These are phyloP conservation scores for Heliocidaris tuberculata DNA, from an alignment of 35 echinoderm and acorn worm genomes.

Conservation along the genomic window DNA sequence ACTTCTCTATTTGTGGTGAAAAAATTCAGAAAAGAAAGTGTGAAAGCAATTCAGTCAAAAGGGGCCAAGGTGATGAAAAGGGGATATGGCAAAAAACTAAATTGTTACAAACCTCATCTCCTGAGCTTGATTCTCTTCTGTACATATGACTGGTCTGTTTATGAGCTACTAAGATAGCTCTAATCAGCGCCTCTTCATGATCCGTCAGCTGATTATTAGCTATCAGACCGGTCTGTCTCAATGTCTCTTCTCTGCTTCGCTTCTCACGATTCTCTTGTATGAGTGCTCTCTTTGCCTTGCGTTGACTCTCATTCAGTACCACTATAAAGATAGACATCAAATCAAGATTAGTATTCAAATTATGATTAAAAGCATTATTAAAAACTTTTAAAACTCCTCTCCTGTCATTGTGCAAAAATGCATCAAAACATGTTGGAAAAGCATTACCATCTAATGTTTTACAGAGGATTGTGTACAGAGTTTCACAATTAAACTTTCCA, in stretches of 20 bases:
- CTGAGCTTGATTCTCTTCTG: conserved; percentile 53
- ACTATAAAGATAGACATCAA: conserved; percentile 55
- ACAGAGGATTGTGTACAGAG: no score
- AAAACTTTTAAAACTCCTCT: no score
- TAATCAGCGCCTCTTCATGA: conserved; percentile 75
- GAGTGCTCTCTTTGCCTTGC: conserved; percentile 82
- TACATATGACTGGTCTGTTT: conserved; percentile 77
- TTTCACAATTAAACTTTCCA: no score
- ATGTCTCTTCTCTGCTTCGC: conserved; percentile 67
- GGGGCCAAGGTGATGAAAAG: no score
- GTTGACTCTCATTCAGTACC: conserved; percentile 91
- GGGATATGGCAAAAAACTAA: no score
- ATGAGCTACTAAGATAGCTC: conserved; percentile 77
- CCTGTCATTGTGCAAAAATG: no score
- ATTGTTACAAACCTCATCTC: conserved; percentile 57
- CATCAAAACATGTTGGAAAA: no score
- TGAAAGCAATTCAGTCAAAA: no score
- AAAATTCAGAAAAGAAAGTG: no score
- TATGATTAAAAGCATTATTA: neutral
- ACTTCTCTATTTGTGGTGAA: no score
- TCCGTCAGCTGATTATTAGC: conserved; percentile 58
- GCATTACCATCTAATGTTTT: no score
- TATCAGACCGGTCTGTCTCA: conserved; percentile 68
- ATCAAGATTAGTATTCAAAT: neutral
- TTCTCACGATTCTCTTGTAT: conserved; percentile 94